Conservation (phyloP, 2,113 vertebrate genomes). For the Riparia riparia region DNA sequence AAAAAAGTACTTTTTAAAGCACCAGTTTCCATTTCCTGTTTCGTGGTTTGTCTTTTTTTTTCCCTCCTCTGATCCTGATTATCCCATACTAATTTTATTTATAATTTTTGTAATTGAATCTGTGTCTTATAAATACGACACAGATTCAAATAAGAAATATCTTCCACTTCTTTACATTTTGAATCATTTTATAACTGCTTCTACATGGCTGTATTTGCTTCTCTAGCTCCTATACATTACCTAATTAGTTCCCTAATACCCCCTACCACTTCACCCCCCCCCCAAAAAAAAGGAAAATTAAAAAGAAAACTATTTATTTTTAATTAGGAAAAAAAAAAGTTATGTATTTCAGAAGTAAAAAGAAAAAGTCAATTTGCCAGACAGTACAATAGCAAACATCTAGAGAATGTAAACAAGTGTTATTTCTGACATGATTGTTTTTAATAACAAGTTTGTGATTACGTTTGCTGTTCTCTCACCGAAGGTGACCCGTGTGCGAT, state of each 20-base stretch:
- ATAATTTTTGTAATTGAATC: background rate
- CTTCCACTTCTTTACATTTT: background rate
- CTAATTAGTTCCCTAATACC: background rate
- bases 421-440: background rate
- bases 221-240: background rate
- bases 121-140: background rate
- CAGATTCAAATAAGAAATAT: background rate
- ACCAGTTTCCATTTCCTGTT: background rate
- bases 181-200: background rate
- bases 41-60: background rate
- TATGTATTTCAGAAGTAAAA: background rate
- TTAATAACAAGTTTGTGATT: background rate
- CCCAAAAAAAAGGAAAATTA: accelerated
- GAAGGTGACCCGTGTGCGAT: background rate
- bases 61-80: too few relatives aligned
- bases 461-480: background rate
- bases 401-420: background rate
- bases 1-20: background rate
- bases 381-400: background rate
- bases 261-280: accelerated
- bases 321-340: background rate
- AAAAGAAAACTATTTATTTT: background rate
- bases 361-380: background rate
- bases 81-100: background rate
- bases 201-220: background rate